These are phyloP conservation scores for Misgurnus mizolepis DNA, from an alignment of 2,113 vertebrate species.

Conservation along the genomic window DNA sequence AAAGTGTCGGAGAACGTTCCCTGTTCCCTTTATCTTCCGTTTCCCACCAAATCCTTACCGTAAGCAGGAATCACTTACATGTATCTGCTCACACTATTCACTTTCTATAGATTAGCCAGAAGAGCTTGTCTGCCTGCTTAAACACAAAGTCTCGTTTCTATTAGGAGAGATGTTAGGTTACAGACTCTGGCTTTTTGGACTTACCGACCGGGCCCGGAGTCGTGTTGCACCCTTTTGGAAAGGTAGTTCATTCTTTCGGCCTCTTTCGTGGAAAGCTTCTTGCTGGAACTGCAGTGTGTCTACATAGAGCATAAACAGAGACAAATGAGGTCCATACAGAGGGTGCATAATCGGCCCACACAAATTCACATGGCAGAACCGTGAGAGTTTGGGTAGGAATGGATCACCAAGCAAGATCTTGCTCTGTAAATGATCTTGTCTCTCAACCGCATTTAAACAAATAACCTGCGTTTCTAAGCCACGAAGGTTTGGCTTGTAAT, in stretches of 20 bases:
- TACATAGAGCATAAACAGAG: conserved; percentile 56
- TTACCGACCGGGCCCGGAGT: conserved; percentile 42
- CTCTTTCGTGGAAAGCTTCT: conserved; percentile 54
- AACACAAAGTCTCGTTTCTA: conserved; percentile 41
- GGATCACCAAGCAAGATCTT: conserved; percentile 16
- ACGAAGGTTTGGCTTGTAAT: conserved; percentile 30
- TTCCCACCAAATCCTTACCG: conserved; percentile 32
- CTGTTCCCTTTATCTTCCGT: conserved; percentile 14
- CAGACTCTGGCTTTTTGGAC: conserved; percentile 38
- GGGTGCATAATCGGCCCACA: conserved; percentile 40
- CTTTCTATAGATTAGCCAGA: conserved; percentile 28
- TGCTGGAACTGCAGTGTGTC: conserved; percentile 53
- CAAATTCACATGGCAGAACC: conserved; percentile 25
- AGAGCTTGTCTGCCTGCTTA: conserved; percentile 38
- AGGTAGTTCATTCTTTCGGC: conserved; percentile 24
- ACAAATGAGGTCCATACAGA: conserved; percentile 56
- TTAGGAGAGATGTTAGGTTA: conserved; percentile 28
- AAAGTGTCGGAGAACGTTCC: background rate
- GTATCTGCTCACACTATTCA: conserved; percentile 23
- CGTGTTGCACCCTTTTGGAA: conserved; percentile 48
- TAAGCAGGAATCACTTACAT: conserved; percentile 17
- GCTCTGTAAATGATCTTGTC: conserved; percentile 60
- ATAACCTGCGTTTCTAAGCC: conserved; percentile 62
- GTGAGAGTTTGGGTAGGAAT: conserved; percentile 26
- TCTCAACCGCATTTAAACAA: conserved; percentile 70